Evolutionary conservation across 2,113 vertebrate genomes (phyloP).

Genomic region (Paradoxurus hermaphroditus): DNA sequence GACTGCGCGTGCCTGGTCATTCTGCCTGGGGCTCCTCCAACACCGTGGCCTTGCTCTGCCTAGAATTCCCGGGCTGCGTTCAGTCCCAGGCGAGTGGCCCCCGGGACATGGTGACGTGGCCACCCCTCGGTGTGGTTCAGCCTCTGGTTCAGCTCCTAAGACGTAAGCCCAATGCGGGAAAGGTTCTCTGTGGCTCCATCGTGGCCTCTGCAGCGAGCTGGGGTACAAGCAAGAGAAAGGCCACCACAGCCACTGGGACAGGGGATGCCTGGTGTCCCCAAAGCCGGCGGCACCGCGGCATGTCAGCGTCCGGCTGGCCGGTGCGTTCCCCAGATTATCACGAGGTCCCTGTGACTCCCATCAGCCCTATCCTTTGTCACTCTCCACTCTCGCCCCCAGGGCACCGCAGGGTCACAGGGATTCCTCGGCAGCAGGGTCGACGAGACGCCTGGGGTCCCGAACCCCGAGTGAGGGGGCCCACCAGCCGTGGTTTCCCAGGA

Average conservation of each 20-base stretch:
- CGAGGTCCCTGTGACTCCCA: too few species aligned
- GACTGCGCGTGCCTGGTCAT: not conserved
- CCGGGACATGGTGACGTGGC: not conserved
- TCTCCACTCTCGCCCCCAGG: too few species aligned
- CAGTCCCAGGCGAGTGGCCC: not conserved
- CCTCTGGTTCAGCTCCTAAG: not conserved
- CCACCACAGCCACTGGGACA: not conserved
- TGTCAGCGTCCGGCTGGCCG: not conserved
- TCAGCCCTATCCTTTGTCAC: not conserved
- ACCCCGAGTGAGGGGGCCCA: fast-evolving
- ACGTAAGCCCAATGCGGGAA: not conserved
- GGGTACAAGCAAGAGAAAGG: not conserved
- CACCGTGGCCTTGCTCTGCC: not conserved
- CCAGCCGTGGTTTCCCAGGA: fast-evolving
- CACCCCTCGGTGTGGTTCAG: not conserved
- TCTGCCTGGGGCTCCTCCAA: not conserved
- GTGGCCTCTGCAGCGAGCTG: not conserved
- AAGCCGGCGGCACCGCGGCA: not conserved
- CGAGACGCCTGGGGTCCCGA: too few species aligned
- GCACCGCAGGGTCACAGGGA: fast-evolving
- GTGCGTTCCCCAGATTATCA: not conserved
- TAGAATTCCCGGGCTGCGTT: not conserved
- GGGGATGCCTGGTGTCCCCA: not conserved
- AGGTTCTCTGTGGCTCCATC: not conserved
- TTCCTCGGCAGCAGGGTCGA: not conserved